Conservation (phyloP, 2,113 vertebrate genomes). For the cat (Felis catus) region F.catus_Fca126_mat1.0 CM031416.1:147738501-147739000, state of each 20-base stretch:
- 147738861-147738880: background rate
- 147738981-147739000: background rate
- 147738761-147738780: rapidly evolving
- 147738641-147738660: background rate
- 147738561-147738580: background rate
- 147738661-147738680: background rate
- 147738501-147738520: background rate
- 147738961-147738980: background rate
- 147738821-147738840: background rate
- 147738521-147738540: background rate
- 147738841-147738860: background rate
- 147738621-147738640: background rate
- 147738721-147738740: background rate
- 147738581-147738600: background rate
- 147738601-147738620: background rate
- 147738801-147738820: background rate
- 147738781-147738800: rapidly evolving
- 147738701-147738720: background rate
- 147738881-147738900: background rate
- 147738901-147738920: background rate
- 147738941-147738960: background rate
- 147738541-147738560: background rate
- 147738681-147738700: background rate
- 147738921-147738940: background rate
- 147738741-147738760: too few species aligned